phyloP scores from a whole-genome alignment of 1,140 invertebrate species.

The Dendroctonus ponderosae region DNA sequence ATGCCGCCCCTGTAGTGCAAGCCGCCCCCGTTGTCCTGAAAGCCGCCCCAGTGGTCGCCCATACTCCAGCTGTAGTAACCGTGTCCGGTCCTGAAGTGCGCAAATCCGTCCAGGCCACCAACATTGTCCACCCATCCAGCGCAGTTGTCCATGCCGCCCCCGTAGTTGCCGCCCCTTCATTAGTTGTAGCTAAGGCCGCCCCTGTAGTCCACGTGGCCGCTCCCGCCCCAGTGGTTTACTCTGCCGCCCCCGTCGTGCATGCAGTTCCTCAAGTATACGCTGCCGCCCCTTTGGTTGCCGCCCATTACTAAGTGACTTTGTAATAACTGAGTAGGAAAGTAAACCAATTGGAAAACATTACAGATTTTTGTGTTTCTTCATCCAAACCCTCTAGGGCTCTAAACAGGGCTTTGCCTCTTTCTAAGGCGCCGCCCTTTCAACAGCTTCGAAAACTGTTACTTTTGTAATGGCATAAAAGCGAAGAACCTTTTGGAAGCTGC shows the following conservation, averaged over 20 bases:
- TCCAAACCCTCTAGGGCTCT: background rate
- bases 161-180: slow-evolving; percentile 16
- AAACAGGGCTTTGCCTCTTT: background rate
- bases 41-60: slow-evolving; percentile 37
- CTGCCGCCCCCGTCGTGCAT: slow-evolving; percentile 46
- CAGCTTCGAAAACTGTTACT: too few species aligned
- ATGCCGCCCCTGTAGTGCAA: slow-evolving; percentile 51
- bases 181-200: slow-evolving; percentile 47
- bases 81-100: slow-evolving; percentile 22
- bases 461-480: too few species aligned
- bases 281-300: slow-evolving; percentile 49
- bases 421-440: background rate
- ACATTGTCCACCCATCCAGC: slow-evolving; percentile 15
- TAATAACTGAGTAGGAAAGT: slow-evolving; percentile 1
- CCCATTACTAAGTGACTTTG: slow-evolving; percentile 41
- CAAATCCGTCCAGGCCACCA: slow-evolving; percentile 36
- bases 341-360: background rate
- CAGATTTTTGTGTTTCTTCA: background rate
- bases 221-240: slow-evolving; percentile 34
- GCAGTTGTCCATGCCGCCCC: slow-evolving; percentile 39
- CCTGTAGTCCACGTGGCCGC: slow-evolving; percentile 39
- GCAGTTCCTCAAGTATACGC: slow-evolving; percentile 39
- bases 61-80: slow-evolving; percentile 48
- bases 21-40: slow-evolving; percentile 52
- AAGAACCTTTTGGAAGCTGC: too few species aligned